These are phyloP conservation scores for Drosophila prosaltans DNA, from an alignment of 1,140 invertebrate species.

Conservation along the genomic window DNA sequence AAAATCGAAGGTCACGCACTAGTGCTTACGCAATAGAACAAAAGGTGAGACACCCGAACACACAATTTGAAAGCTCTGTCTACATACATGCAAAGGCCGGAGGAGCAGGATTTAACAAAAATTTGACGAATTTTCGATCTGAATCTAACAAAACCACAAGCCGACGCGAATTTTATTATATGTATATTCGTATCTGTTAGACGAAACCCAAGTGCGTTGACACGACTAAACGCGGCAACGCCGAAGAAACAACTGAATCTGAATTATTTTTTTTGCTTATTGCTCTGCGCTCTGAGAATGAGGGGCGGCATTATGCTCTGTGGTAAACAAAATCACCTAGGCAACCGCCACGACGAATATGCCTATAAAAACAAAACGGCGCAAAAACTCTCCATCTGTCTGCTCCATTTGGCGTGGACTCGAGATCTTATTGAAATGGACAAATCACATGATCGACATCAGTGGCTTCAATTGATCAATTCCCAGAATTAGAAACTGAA, in stretches of 20 bases:
- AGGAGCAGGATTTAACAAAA: constrained; percentile 3
- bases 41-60: background rate
- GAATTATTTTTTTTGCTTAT: constrained; percentile 62
- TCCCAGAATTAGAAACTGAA: constrained; percentile 78
- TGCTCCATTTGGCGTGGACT: constrained; percentile 13
- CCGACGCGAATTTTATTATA: background rate
- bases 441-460: constrained; percentile 60
- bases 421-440: constrained; percentile 3
- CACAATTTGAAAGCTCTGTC: background rate
- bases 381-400: constrained; percentile 15
- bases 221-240: constrained; percentile 73
- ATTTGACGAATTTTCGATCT: background rate
- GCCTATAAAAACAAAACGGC: constrained; percentile 52
- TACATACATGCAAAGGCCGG: constrained; percentile 37
- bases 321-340: constrained; percentile 73
- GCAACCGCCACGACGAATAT: constrained; percentile 68
- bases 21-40: constrained; percentile 42
- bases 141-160: background rate
- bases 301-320: constrained; percentile 42
- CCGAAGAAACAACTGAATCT: constrained; percentile 77
- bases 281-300: constrained; percentile 45
- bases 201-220: constrained; percentile 24
- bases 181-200: background rate
- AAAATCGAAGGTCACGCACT: constrained; percentile 53
- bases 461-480: constrained; percentile 67